A percentile compares a stretch with the other conserved stretches of the same genome.
Conservation (phyloP, 1,140 invertebrate species). For the Lepidurus packardi region DNA sequence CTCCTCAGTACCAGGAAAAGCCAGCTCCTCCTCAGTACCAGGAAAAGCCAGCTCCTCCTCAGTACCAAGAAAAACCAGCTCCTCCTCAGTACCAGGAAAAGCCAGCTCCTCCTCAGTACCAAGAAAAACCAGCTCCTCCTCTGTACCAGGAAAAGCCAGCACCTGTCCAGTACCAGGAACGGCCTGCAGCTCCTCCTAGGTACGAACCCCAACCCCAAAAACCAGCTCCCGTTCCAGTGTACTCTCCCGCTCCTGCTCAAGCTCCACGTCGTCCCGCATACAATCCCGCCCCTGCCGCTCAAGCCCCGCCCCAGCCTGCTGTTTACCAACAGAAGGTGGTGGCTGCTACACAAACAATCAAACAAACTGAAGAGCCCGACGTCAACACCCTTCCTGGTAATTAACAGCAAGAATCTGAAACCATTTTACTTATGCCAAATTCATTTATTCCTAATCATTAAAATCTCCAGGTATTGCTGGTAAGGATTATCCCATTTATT, state of each 20-base stretch:
- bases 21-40: background rate
- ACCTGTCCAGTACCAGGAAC: background rate
- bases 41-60: background rate
- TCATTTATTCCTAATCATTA: too few species aligned
- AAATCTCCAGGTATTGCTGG: conserved; percentile 55
- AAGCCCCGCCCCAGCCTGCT: background rate
- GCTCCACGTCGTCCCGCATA: background rate
- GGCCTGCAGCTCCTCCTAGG: too few species aligned
- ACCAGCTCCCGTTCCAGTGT: too few species aligned
- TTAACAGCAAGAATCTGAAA: background rate
- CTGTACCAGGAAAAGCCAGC: background rate
- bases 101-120: too few species aligned
- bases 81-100: background rate
- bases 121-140: background rate
- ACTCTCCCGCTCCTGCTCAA: background rate
- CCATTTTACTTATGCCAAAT: conserved; percentile 31
- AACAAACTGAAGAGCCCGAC: conserved; percentile 25
- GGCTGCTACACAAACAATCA: background rate
- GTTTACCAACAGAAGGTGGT: background rate
- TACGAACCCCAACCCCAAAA: too few species aligned
- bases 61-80: too few species aligned
- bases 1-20: too few species aligned
- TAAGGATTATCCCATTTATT: conserved; percentile 70
- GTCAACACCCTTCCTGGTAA: conserved; percentile 28
- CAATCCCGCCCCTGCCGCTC: background rate